A percentile compares a stretch with the other conserved stretches of the same genome.
Conservation (phyloP, 2,797 vertebrate genomes). For the Pangasius sanitwongsei region DNA sequence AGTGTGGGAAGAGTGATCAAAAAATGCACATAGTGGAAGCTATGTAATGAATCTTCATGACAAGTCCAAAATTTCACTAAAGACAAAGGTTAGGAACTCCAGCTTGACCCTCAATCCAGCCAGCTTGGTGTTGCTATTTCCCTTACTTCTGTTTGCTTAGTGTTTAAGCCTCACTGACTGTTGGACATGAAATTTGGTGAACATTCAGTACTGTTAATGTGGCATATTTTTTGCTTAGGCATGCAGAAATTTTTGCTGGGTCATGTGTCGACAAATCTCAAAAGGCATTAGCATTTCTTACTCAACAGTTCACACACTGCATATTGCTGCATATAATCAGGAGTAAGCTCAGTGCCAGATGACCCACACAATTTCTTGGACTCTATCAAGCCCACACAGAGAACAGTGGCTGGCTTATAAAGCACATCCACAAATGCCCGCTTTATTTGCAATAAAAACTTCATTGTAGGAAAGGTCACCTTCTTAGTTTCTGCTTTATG, state of each 20-base stretch:
- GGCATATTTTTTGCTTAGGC: not conserved
- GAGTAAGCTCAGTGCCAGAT: conserved; percentile 40
- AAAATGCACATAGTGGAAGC: not conserved
- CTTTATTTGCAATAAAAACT: conserved; percentile 5
- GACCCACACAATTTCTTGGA: conserved; percentile 28
- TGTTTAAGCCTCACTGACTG: not conserved
- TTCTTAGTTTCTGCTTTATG: conserved; percentile 21
- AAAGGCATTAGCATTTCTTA: conserved; percentile 32
- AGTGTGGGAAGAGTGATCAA: not conserved
- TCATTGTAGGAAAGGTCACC: not conserved
- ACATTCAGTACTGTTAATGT: conserved; percentile 2
- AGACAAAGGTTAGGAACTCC: not conserved
- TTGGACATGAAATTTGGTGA: not conserved
- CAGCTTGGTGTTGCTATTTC: not conserved
- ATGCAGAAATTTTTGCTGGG: not conserved
- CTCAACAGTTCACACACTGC: not conserved
- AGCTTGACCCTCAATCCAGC: not conserved
- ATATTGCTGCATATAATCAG: conserved; percentile 30
- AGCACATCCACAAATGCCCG: not conserved
- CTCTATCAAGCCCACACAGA: conserved; percentile 41
- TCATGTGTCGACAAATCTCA: not conserved
- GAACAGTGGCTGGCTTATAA: conserved; percentile 31
- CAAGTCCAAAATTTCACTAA: not conserved
- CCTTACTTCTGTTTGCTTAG: not conserved
- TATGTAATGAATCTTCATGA: not conserved